Base-by-base conservation (phyloP, 2,113 vertebrate genomes). In the Microcebus murinus region DNA sequence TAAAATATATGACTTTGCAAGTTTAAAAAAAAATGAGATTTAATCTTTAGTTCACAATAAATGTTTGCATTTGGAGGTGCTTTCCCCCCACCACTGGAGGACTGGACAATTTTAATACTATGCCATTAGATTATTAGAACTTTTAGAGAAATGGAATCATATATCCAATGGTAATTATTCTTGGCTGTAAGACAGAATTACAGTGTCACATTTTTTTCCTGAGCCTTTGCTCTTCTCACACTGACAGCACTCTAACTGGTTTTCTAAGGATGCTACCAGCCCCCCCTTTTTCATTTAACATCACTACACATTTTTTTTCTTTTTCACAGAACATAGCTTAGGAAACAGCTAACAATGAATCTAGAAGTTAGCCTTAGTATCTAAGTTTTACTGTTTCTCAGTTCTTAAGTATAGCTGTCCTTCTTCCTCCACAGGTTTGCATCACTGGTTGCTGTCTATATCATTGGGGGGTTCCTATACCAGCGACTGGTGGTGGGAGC, bases 391-490 rank as follows among this genome's bases (percentile, higher is more conserved):
- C 34, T 70, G 0, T 59, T 79, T 31, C 10, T 81, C n/a, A 29
- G 27, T 65, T 82, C 68, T 87, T 81, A 94, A 90, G 13, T 36
- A 12, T 34, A 17, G 3, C 0, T 84, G 12, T 83, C 91, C 93
- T 55, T 14, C 39, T 82, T 70, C 48, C 61, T 95, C 71, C 97
- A 23, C 95, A 99, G 99, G 82, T 99, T 98, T 87, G 94, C 98
- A 81, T 99, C 98, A 13, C 92, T 99, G 76, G 87, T 99, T 88
- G 98, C 99, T 11, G 98, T 99, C 85, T 99, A 99, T 97, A 97
- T 99, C 34, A 98, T 99, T 23, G 99, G 99, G 79, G 99, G 99
- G 29, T 99, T 99, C 98, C 98, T 99, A 17, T 99, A 99, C 97
- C 99, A 99, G 97, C 99, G 99, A 57, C 97, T 99, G 39, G 95